Evolutionary conservation across 2,797 vertebrate species (phyloP).

Genomic region (Alca torda): DNA sequence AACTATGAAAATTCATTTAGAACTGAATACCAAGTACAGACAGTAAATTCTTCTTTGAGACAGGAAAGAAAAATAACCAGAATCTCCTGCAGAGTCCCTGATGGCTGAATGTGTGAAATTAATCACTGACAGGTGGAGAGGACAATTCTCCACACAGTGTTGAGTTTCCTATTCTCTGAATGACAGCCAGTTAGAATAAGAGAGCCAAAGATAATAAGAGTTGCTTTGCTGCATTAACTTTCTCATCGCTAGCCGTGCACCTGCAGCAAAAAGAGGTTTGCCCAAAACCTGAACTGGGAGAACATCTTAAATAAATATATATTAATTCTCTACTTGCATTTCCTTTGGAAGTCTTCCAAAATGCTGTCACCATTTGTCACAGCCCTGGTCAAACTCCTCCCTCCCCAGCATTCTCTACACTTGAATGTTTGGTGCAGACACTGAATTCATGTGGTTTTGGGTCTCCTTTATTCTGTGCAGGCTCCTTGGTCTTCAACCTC

Average conservation of each 20-base stretch:
- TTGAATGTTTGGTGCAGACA: background rate
- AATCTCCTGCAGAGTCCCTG: conserved; percentile 62
- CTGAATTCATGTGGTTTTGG: background rate
- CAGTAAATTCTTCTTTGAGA: conserved; percentile 39
- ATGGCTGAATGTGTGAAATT: conserved; percentile 70
- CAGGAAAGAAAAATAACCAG: conserved; percentile 52
- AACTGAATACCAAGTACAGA: background rate
- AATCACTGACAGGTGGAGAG: conserved; percentile 73
- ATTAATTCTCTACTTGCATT: background rate
- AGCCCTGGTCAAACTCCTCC: background rate
- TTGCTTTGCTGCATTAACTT: conserved; percentile 70
- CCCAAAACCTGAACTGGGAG: background rate
- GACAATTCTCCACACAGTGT: conserved; percentile 67
- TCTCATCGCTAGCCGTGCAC: conserved; percentile 34
- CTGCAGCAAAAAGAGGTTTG: conserved; percentile 51
- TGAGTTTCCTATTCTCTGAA: conserved; percentile 70
- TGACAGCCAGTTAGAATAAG: conserved; percentile 73
- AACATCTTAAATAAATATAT: background rate
- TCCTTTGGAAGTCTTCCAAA: background rate
- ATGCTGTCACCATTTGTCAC: background rate
- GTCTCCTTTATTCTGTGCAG: background rate
- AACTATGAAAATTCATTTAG: background rate
- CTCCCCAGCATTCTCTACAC: background rate
- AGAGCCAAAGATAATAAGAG: conserved; percentile 75
- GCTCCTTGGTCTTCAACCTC: background rate